Evolutionary conservation across 2,797 vertebrate genomes (phyloP).

Genomic region (Tadarida brasiliensis): DNA sequence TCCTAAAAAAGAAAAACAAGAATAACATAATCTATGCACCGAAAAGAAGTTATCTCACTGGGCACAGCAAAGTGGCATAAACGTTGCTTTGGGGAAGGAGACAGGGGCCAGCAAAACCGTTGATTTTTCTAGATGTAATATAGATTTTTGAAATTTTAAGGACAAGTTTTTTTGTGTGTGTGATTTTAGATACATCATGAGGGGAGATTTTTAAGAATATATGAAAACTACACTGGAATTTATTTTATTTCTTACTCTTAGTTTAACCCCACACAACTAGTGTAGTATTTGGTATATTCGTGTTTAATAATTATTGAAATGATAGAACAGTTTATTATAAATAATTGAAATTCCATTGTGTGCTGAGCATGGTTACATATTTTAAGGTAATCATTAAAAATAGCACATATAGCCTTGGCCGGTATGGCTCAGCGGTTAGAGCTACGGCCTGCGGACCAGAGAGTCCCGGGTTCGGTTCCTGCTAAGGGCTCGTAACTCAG

Average conservation of each 20-base stretch:
- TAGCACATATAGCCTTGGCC: no score
- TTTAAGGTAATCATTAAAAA: not conserved
- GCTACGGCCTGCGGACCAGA: no score
- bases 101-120: not conserved
- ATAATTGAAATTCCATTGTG: not conserved
- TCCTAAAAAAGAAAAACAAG: conserved; percentile 63
- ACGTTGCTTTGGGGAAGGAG: not conserved
- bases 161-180: not conserved
- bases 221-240: not conserved
- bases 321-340: not conserved
- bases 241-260: not conserved
- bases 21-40: not conserved
- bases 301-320: not conserved
- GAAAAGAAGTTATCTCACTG: conserved; percentile 56
- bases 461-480: no score
- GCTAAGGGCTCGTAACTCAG: no score
- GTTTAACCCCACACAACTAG: not conserved
- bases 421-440: no score
- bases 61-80: conserved; percentile 58
- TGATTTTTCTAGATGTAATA: not conserved
- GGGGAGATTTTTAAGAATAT: not conserved
- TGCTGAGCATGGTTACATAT: not conserved
- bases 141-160: not conserved
- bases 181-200: not conserved
- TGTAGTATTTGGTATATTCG: not conserved